These are phyloP conservation scores for Fulmarus glacialis DNA, from an alignment of 2,113 vertebrate genomes.

Conservation along the genomic window DNA sequence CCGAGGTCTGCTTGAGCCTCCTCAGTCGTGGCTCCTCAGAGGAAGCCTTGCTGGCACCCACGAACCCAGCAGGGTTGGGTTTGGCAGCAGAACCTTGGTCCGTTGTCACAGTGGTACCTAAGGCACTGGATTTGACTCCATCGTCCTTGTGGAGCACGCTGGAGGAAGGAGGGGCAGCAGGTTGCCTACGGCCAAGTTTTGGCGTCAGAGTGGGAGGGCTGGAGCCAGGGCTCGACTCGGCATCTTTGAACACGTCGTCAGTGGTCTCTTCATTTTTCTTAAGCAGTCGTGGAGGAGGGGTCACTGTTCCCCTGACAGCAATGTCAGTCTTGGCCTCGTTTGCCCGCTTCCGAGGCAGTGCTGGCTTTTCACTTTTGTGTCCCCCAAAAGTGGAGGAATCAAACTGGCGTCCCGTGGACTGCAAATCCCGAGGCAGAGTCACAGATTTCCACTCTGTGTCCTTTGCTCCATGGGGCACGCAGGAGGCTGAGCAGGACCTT, in stretches of 20 bases:
- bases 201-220: slow-evolving; percentile 88
- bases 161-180: slow-evolving; percentile 1
- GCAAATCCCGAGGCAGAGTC: slow-evolving; percentile 90
- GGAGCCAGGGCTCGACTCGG: slow-evolving; percentile 86
- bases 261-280: slow-evolving; percentile 80
- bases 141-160: slow-evolving; percentile 76
- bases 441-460: slow-evolving; percentile 89
- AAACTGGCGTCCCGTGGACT: slow-evolving; percentile 83
- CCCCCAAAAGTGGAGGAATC: slow-evolving; percentile 87
- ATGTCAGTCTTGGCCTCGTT: slow-evolving; percentile 82
- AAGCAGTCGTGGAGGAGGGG: slow-evolving; percentile 86
- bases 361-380: slow-evolving; percentile 84
- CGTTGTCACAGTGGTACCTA: slow-evolving; percentile 16
- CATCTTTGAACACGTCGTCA: slow-evolving; percentile 84
- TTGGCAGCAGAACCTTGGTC: slow-evolving; percentile 68
- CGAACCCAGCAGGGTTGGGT: slow-evolving; percentile 71
- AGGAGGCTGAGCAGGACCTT: slow-evolving; percentile 89
- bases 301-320: slow-evolving; percentile 79
- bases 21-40: slow-evolving; percentile 85
- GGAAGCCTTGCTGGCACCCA: slow-evolving; percentile 72
- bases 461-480: slow-evolving; percentile 80
- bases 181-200: slow-evolving; percentile 83
- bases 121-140: slow-evolving; percentile 77
- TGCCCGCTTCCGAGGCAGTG: slow-evolving; percentile 88
- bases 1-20: slow-evolving; percentile 81